phyloP scores from a whole-genome alignment of 2,888 invertebrate genomes.

The Schizotus pectinicornis region DNA sequence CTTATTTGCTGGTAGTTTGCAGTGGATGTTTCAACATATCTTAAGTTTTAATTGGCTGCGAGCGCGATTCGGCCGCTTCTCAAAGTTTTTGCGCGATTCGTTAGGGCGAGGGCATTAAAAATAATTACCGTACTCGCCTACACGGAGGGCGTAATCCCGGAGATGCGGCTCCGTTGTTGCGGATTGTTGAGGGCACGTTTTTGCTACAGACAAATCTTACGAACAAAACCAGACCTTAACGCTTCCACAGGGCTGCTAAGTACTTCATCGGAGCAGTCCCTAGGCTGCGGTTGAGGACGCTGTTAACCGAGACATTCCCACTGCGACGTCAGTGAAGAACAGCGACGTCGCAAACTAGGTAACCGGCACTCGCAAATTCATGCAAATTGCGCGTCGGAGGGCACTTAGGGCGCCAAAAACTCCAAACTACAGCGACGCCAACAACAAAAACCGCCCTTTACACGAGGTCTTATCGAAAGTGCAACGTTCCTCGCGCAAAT shows the following conservation, averaged over 20 bases:
- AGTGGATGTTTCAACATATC: conserved; percentile 32
- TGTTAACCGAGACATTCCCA: conserved; percentile 33
- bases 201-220: conserved; percentile 30
- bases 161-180: conserved; percentile 17
- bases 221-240: conserved; percentile 33
- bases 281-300: conserved; percentile 30
- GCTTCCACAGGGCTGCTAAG: conserved; percentile 32
- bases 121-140: conserved; percentile 18
- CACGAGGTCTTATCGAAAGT: too few species aligned
- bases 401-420: too few species aligned
- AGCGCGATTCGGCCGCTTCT: conserved; percentile 28
- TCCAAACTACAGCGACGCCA: too few species aligned
- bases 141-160: conserved; percentile 17
- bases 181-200: conserved; percentile 24
- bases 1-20: conserved; percentile 32
- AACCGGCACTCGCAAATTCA: background rate
- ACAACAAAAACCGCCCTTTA: too few species aligned
- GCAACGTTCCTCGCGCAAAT: too few species aligned
- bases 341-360: conserved; percentile 14
- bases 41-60: conserved; percentile 40
- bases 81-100: conserved; percentile 12
- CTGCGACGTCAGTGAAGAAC: conserved; percentile 41
- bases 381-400: too few species aligned
- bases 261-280: conserved; percentile 35
- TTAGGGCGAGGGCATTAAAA: conserved; percentile 17